phyloP scores from a whole-genome alignment of 2,888 invertebrate species.

The Conistra vaccinii region DNA sequence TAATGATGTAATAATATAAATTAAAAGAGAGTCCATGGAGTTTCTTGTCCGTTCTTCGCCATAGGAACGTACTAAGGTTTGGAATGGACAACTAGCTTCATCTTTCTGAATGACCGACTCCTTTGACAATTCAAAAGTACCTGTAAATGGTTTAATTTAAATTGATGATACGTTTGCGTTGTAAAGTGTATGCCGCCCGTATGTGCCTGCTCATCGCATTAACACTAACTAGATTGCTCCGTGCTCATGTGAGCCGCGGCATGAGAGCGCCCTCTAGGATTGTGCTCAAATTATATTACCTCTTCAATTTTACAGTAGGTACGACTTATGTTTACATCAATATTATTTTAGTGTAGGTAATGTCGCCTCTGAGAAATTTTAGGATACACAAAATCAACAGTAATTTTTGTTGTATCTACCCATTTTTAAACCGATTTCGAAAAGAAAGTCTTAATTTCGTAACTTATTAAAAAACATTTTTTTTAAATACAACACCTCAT shows the following conservation, averaged over 20 bases:
- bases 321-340: conserved; percentile 8
- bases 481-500: neutral
- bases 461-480: neutral
- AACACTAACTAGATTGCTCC: conserved; percentile 63
- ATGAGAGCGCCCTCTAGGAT: conserved; percentile 39
- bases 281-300: conserved; percentile 51
- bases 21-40: too few species aligned
- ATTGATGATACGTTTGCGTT: too few species aligned
- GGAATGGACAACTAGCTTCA: too few species aligned
- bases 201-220: conserved; percentile 59
- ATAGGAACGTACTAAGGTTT: too few species aligned
- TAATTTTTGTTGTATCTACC: too few species aligned
- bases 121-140: too few species aligned
- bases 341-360: neutral
- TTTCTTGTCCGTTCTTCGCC: too few species aligned
- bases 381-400: neutral
- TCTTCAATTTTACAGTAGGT: conserved; percentile 18
- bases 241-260: conserved; percentile 43
- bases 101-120: too few species aligned
- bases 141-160: too few species aligned
- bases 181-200: conserved; percentile 39
- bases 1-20: too few species aligned
- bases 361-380: neutral
- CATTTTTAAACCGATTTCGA: neutral
- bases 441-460: neutral